Base-by-base conservation (phyloP, 2,797 vertebrate species). In the Darevskia mixta region DNA sequence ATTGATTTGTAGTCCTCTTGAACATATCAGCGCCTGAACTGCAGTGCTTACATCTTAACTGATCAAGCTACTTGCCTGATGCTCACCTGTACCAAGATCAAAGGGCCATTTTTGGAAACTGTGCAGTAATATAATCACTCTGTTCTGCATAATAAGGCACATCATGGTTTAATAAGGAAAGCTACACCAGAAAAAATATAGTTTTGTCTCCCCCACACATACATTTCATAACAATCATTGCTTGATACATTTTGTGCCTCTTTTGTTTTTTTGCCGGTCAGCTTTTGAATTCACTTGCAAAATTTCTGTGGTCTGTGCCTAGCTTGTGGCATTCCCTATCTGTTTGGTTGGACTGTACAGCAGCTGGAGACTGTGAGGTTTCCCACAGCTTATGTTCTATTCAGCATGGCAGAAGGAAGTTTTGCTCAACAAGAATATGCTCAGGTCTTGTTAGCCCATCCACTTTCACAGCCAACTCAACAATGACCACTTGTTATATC, bases 1-100 rank as follows among this genome's bases (percentile, higher is more conserved):
- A 92, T 88, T 92, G 84, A 85, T 95, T 79, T 85, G 75, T 27
- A 89, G 87, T 29, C 77, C 35, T 91, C 15, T 17, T 79, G 89
- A 94, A 81, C 15, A 5, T 25, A 83, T 20, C 66, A 79, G 15
- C 35, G n/a, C 0, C 20, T 73, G 86, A 67, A 93, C 79, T 76
- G 85, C 81, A 61, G 86, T 35, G 72, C 17, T 94, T 90, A 79
- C n/a, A 41, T 82, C 1, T 88, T 32, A 1, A 78, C 41, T 92
- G 73, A 90, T 91, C 81, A 89, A 87, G 90, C 29, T 75, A 75
- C 13, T 77, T 82, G 79, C n/a, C 32, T 86, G 67, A 45, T 78
- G 8, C 87, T 88, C 58, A 23, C 94, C 80, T 88, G 84, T 88
- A 86, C 25, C 18, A 83, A 83, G 71, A 27, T 7, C 78, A 72